Conservation (phyloP, 2,888 invertebrate genomes). For the Sesia apiformis region DNA sequence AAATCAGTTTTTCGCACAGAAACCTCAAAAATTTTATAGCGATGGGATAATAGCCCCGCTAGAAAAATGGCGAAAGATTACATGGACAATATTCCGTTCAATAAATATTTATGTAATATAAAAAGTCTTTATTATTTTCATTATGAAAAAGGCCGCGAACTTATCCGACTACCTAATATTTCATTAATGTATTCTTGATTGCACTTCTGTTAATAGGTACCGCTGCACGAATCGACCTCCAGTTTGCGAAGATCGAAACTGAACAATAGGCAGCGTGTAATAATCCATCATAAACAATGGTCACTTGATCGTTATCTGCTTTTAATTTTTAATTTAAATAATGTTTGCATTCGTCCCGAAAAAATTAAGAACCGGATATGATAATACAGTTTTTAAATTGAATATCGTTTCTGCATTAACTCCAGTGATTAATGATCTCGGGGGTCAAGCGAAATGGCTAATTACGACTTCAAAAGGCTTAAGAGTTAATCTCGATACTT, state of each 20-base stretch:
- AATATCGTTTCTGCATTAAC: slow-evolving; percentile 2
- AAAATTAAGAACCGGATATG: background rate
- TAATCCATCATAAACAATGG: slow-evolving; percentile 35
- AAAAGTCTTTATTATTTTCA: no score
- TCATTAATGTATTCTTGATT: slow-evolving; percentile 11
- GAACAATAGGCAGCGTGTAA: slow-evolving; percentile 27
- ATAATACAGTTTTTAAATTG: background rate
- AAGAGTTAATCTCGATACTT: slow-evolving; percentile 26
- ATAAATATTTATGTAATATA: no score
- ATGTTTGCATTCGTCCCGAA: background rate
- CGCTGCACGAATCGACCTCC: slow-evolving; percentile 8
- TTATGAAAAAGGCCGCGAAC: no score
- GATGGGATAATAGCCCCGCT: no score
- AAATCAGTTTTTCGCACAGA: no score
- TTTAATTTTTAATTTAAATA: slow-evolving; percentile 13
- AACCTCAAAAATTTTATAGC: no score
- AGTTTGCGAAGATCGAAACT: slow-evolving; percentile 22
- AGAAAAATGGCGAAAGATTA: no score
- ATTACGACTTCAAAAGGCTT: slow-evolving; percentile 2
- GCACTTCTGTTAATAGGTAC: slow-evolving; percentile 10
- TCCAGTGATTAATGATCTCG: slow-evolving; percentile 4
- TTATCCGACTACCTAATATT: background rate
- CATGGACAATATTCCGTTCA: no score
- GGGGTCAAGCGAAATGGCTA: slow-evolving; percentile 4
- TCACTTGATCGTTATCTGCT: slow-evolving; percentile 27